Base-by-base conservation (phyloP, 2,113 vertebrate genomes). In the Indicator indicator region DNA sequence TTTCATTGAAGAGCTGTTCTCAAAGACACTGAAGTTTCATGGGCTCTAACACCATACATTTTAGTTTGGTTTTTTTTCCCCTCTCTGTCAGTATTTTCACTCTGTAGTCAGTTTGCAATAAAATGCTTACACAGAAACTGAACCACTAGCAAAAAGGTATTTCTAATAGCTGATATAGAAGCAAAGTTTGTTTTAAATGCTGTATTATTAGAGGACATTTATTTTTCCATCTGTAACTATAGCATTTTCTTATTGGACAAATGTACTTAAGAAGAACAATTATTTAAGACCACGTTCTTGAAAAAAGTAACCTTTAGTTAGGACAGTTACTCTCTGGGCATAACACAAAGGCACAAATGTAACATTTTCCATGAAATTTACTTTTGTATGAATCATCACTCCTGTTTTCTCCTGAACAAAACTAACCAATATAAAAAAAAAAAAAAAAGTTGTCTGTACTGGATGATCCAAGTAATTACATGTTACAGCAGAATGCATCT, bases 391-490 rank as follows among this genome's bases (percentile, higher is more conserved):
- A 96, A 92, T 97, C 95, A 96, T 75, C 93, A 95, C 83, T 95
- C 91, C 94, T 94, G 76, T 96, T 97, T 97, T 93, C 94, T 80
- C 93, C 87, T 91, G 93, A 95, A 94, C 33, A 86, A 83, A 95
- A 91, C 75, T 44, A 92, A 79, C 48, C 82, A 96, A 90, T 86
- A 91, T 12, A 80, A 80, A 96, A 85, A 69, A 36, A 36, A 38
- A 63, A 63, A 26, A 93, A 84, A 14, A 83, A 89, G 79, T 91
- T 88, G 87, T 75, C 93, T 91, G 85, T 91, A 93, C 93, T 74
- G 87, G 78, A 87, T 91, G 82, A 95, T 86, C 91, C 85, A 86
- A 94, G 95, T 97, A 97, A 97, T 97, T 96, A 96, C 91, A 96
- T 86, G 93, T 95, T 96, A 91, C 52, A 83, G 65, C 65, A 95